Evolutionary conservation across 2,797 vertebrate genomes (phyloP).

Genomic region (Malurus leucopterus): DNA sequence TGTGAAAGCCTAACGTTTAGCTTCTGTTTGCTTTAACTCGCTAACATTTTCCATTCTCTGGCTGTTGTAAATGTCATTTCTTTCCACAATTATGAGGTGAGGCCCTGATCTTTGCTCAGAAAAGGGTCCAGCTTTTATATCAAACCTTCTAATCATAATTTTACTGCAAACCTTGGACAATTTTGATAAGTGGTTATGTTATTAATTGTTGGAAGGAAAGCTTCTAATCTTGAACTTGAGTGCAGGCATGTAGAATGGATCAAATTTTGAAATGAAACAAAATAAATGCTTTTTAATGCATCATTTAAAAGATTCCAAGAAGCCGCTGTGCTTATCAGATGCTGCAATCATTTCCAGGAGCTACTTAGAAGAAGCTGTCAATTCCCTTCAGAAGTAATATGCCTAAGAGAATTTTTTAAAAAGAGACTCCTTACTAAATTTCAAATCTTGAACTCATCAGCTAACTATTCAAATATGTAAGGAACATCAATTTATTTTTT

Average conservation of each 20-base stretch:
- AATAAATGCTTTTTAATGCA: slow-evolving; percentile 27
- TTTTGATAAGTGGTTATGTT: not conserved
- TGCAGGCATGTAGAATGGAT: not conserved
- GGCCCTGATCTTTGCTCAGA: slow-evolving; percentile 39
- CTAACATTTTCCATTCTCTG: slow-evolving; percentile 54
- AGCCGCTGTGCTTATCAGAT: not conserved
- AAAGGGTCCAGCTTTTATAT: not conserved
- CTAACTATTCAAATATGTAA: slow-evolving; percentile 7
- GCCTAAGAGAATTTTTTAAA: not conserved
- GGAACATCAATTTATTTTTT: not conserved
- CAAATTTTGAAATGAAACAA: not conserved
- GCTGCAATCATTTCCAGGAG: slow-evolving; percentile 37
- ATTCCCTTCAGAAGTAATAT: not conserved
- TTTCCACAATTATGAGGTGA: slow-evolving; percentile 21
- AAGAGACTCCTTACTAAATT: not conserved
- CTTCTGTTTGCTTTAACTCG: slow-evolving; percentile 49
- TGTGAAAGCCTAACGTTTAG: slow-evolving; percentile 20
- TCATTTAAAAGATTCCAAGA: slow-evolving; percentile 28
- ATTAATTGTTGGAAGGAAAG: not conserved
- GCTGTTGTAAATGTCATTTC: slow-evolving; percentile 48
- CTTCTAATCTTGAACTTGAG: not conserved
- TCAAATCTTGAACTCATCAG: slow-evolving; percentile 11
- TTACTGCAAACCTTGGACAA: not conserved
- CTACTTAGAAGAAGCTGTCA: slow-evolving; percentile 21
- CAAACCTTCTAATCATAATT: not conserved